Conservation (phyloP, 2,113 vertebrate genomes). For the Chlorodrepanis virens region DNA sequence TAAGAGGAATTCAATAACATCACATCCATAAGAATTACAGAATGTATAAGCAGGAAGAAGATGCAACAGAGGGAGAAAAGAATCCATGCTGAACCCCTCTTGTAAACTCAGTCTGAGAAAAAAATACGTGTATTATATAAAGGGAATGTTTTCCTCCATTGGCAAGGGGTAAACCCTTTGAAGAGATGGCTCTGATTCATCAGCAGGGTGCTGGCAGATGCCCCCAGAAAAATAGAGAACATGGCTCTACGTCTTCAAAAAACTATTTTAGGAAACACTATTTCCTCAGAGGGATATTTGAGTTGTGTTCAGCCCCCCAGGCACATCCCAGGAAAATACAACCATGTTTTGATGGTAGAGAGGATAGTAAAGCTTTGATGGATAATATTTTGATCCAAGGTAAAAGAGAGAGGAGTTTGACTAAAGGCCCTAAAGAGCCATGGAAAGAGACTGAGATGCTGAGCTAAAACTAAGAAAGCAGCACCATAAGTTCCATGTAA, state of each 20-base stretch:
- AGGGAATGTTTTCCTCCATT: conserved; percentile 7
- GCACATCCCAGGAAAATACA: conserved; percentile 59
- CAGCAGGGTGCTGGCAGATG: conserved; percentile 42
- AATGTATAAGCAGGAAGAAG: neutral
- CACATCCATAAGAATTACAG: neutral
- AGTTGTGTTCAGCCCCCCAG: conserved; percentile 46
- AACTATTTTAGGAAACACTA: conserved; percentile 48
- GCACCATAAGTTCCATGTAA: neutral
- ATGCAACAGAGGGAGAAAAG: neutral
- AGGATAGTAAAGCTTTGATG: conserved; percentile 59
- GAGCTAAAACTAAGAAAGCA: conserved; percentile 39
- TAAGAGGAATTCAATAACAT: neutral
- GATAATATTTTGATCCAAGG: conserved; percentile 60
- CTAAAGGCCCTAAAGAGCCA: conserved; percentile 26
- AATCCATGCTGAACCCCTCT: neutral
- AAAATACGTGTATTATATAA: neutral
- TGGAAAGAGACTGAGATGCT: neutral
- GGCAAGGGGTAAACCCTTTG: conserved; percentile 42
- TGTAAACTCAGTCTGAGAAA: neutral
- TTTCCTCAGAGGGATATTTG: conserved; percentile 39
- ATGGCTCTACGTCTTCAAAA: conserved; percentile 37
- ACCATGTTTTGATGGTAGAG: conserved; percentile 46
- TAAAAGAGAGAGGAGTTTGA: conserved; percentile 40
- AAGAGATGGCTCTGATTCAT: conserved; percentile 25
- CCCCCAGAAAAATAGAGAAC: conserved; percentile 45